Evolutionary conservation across 2,797 vertebrate species (phyloP), one percentile per base, ranked within the genome.

Genomic region (Mormyrops attenuatus): DNA sequence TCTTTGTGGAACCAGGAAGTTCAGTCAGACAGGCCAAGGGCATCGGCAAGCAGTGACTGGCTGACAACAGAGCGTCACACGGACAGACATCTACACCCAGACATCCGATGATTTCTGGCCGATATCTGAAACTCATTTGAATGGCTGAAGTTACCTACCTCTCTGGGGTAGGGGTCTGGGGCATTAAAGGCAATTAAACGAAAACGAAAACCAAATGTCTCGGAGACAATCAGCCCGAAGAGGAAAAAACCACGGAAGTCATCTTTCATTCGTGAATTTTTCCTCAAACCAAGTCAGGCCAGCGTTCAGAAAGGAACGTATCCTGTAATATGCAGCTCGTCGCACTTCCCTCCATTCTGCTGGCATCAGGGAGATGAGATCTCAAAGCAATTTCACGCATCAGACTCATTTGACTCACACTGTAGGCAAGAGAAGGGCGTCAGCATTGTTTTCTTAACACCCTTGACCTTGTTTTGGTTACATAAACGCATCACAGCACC

Each of bases 401-500:
- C 66, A 22, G 5, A 77, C 47, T 80, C 73, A 80, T 80, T 80
- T 80, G 38, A 80, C 38, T 44, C 38, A 6, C 73, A 80, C 38
- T 1, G 73, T 47, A 80, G 38, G 73, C 17, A 80, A 47, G 30
- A 47, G 17, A 9, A 20, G 20, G 41, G 5, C 41, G 7, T 80
- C 30, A 44, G 11, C 47, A 52, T 30, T 60, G 53, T n/a, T 57
- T 57, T 17, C 85, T n/a, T 87, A 57, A 38, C 85, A 60, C 26
- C 84, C 47, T 17, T 41, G 44, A 22, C 13, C 50, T 53, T 86
- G 84, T 60, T 87, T 22, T 87, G 22, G 8, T 88, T 63, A 49
- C 57, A 26, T 47, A 87, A 66, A 88, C 8, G 2, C 17, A 66
- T 66, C 87, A 80, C 44, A 82, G 80, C 91, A 92, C 92, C 92